Evolutionary conservation across 64 coral and sea anemone species (phyloP), one percentile per base, ranked within the genome.

Genomic region (Stylophora pistillata): DNA sequence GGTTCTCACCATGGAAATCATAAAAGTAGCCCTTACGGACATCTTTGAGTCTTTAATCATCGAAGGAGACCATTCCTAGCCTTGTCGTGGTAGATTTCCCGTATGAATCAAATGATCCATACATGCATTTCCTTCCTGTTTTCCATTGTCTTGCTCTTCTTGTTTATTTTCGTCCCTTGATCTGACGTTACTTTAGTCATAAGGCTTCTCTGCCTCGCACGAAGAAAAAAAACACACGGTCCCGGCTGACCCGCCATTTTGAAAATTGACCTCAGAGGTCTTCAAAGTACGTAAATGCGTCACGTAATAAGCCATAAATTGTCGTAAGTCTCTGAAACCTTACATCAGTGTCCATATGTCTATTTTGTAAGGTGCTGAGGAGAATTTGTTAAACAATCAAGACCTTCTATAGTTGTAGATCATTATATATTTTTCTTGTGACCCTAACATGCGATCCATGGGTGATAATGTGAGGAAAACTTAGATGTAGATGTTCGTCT

Each of bases 21-120:
- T 78, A 33, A 83, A 90, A 90, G 53, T 90, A 90, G 18, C 88
- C 88, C 30, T 90, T 83, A 4, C 78, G 71, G 17, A 90, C 82
- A 30, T 90, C 88, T 53, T 55, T 79, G 30, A 90, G 52, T 56
- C 17, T 76, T 76, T 21, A 37, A 17, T 34, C 9, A 47, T 74
- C 6, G 18, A 64, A 64, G 23, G 26, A 12, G 23, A 27, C 64
- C 0, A 25, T 68, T 68, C 64, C 3, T 9, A 68, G 17, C 17
- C 12, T 59, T 7, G 10, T 28, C n/a, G 23, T n/a, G n/a, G 64
- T 23, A 25, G 9, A n/a, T 76, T 17, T 15, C 0, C 2, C 4
- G 25, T 27, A 77, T 56, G 31, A 12, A 31, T 18, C 14, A 18
- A 74, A 30, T 7, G 71, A 33, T 74, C 11, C 30, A 72, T 72